Base-by-base conservation (phyloP, 2,888 invertebrate species). In the Agrotis exclamationis region DNA sequence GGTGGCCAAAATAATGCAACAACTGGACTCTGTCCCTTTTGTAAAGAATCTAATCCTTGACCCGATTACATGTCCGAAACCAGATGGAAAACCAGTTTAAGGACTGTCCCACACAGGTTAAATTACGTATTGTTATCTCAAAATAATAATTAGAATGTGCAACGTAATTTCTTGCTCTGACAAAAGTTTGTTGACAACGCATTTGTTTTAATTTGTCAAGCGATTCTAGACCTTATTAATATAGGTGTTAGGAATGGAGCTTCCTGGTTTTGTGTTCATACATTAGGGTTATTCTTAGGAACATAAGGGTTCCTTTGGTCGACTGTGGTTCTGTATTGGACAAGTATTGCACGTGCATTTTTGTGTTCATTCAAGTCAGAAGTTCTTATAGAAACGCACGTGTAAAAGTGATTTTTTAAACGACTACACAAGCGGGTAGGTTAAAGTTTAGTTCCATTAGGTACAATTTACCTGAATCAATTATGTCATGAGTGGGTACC, bases 101-200 rank as follows among this genome's bases (percentile, higher is more conserved):
- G 80, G 72, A 80, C 83, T 86, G 89, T 93, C 93, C 85, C 93
- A 93, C 90, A 93, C 92, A 92, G 93, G 91, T 93, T 92, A 90
- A 86, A 90, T 93, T 92, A 92, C 93, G 76, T 81, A 89, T 91
- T 90, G 89, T 91, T 76, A 63, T 72, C 76, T 58, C 72, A 85
- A 73, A 76, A 75, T 75, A 76, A 73, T 78, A 74, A 76, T 76
- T 79, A 81, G 73, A 83, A 83, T 81, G 79, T 85, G 85, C 85
- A 84, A 67, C 75, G 56, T 58, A 70, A 72, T 82, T 84, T 78
- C 73, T 76, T 65, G 70, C 78, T 68, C 76, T 58, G 76, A 82
- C 75, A 79, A 69, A 82, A 72, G 62, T 76, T 69, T 69, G 74
- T 69, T 78, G 72, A 84, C 69, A 69, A 82, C 81, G 54, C 65